phyloP scores from a whole-genome alignment of 2,888 invertebrate genomes.

The Sturmia bella region DNA sequence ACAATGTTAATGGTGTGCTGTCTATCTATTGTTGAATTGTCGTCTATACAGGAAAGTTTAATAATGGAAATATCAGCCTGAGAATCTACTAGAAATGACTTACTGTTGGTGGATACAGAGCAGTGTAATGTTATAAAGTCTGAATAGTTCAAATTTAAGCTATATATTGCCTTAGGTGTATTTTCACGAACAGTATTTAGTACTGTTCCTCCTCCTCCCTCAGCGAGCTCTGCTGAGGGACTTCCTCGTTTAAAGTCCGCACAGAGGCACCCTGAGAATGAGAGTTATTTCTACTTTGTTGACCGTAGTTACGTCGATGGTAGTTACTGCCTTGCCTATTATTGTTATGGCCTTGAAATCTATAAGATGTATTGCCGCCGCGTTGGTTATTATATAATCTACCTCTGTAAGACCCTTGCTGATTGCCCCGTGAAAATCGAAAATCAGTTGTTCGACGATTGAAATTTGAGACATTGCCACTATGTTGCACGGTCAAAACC shows the following conservation, averaged over 20 bases:
- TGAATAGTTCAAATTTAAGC: slow-evolving; percentile 31
- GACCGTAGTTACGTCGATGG: not conserved
- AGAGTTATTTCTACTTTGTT: not conserved
- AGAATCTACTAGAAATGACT: slow-evolving; percentile 29
- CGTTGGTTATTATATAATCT: slow-evolving; percentile 3
- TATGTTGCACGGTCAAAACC: slow-evolving; percentile 6
- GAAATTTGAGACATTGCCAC: not conserved
- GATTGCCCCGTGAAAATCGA: not conserved
- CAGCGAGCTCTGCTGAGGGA: slow-evolving; percentile 32
- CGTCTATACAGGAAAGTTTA: slow-evolving; percentile 17
- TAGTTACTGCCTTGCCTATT: not conserved
- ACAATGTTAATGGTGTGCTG: not conserved
- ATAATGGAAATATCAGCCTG: slow-evolving; percentile 25
- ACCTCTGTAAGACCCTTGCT: not conserved
- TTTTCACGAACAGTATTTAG: slow-evolving; percentile 8
- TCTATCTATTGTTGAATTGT: not conserved
- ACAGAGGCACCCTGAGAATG: not conserved
- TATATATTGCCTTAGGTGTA: slow-evolving; percentile 13
- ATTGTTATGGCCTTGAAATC: not conserved
- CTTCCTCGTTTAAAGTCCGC: slow-evolving; percentile 12
- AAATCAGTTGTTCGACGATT: not conserved
- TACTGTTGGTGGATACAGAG: not conserved
- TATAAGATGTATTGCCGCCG: not conserved
- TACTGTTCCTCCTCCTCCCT: slow-evolving; percentile 9
- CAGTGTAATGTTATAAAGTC: slow-evolving; percentile 21